Evolutionary conservation across 2,888 invertebrate genomes (phyloP).

Genomic region (Halictus quadricinctus): DNA sequence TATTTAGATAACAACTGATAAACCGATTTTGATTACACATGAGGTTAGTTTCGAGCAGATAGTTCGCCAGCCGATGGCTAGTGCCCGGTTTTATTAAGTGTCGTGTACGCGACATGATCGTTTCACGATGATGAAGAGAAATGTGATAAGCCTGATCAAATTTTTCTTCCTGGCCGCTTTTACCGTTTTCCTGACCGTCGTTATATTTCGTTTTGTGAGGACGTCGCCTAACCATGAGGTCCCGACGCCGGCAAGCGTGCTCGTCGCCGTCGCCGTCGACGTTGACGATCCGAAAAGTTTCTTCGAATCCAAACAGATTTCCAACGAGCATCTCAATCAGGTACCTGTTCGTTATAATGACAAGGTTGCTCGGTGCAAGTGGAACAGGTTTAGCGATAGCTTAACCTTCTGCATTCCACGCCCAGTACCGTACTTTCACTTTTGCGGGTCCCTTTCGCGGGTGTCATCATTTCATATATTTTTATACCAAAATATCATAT

Average conservation of each 20-base stretch:
- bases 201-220: slow-evolving; percentile 78
- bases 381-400: slow-evolving; percentile 49
- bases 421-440: slow-evolving; percentile 44
- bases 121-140: slow-evolving; percentile 79
- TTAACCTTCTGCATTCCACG: slow-evolving; percentile 59
- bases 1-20: slow-evolving; percentile 51
- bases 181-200: slow-evolving; percentile 78
- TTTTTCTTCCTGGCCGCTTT: slow-evolving; percentile 76
- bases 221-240: slow-evolving; percentile 61
- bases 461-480: neutral
- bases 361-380: slow-evolving; percentile 23
- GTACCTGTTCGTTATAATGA: slow-evolving; percentile 51
- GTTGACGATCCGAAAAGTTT: slow-evolving; percentile 35
- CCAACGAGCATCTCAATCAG: slow-evolving; percentile 54
- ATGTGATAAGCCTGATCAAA: slow-evolving; percentile 80
- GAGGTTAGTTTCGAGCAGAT: slow-evolving; percentile 49
- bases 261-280: slow-evolving; percentile 20
- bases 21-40: slow-evolving; percentile 31
- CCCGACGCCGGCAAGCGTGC: slow-evolving; percentile 47
- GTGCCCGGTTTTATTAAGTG: slow-evolving; percentile 16
- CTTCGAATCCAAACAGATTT: slow-evolving; percentile 30
- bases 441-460: slow-evolving; percentile 22
- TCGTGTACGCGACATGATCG: slow-evolving; percentile 54
- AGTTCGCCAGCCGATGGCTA: slow-evolving; percentile 33
- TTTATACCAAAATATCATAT: neutral